A percentile compares a stretch with the other conserved stretches of the same genome.
phyloP scores from a whole-genome alignment of 2,888 invertebrate species.

The Arenicola marina region DNA sequence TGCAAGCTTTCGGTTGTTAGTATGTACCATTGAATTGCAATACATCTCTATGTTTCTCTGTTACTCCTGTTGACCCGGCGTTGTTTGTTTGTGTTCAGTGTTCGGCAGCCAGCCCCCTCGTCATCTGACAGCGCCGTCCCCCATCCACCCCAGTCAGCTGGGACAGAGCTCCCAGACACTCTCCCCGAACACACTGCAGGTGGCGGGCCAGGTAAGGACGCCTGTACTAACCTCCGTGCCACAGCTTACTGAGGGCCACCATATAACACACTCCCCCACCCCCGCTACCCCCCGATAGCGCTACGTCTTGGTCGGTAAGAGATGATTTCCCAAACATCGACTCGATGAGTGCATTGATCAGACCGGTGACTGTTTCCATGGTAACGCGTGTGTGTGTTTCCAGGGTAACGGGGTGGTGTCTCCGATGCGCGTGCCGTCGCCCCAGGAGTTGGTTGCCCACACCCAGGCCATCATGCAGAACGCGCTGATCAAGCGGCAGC shows the following conservation, averaged over 20 bases:
- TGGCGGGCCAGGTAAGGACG: too few relatives aligned
- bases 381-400: neutral
- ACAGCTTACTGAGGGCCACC: too few relatives aligned
- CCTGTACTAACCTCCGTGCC: too few relatives aligned
- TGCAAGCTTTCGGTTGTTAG: too few relatives aligned
- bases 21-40: too few relatives aligned
- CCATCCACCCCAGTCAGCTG: conserved; percentile 55
- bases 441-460: conserved; percentile 81
- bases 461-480: conserved; percentile 86
- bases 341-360: too few relatives aligned
- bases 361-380: too few relatives aligned
- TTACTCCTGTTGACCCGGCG: neutral
- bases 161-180: conserved; percentile 20
- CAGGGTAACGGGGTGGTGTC: conserved; percentile 28
- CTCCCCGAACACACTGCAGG: conserved; percentile 22
- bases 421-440: conserved; percentile 66
- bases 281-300: too few relatives aligned
- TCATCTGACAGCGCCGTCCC: conserved; percentile 60
- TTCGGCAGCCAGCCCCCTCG: conserved; percentile 61
- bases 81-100: conserved; percentile 43
- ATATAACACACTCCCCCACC: too few relatives aligned
- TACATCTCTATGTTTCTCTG: too few relatives aligned
- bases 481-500: conserved; percentile 84
- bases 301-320: too few relatives aligned
- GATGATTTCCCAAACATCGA: too few relatives aligned